These are phyloP conservation scores for Euzetes globulus DNA, from an alignment of 2,888 invertebrate genomes.

Conservation along the genomic window DNA sequence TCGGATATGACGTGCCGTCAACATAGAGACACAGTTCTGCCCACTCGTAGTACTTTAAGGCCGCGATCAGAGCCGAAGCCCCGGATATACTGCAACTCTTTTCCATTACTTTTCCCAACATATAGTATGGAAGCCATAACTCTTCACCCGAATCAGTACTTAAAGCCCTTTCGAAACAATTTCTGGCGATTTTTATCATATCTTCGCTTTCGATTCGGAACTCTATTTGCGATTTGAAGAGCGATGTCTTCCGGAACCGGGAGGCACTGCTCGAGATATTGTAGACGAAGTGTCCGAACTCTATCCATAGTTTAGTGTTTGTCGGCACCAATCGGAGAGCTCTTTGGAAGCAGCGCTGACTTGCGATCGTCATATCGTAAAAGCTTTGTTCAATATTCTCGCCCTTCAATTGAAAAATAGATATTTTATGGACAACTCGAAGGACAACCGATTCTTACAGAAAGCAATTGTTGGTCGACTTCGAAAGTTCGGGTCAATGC, in stretches of 20 bases:
- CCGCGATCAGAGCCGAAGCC: constrained; percentile 30
- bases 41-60: constrained; percentile 69
- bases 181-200: constrained; percentile 67
- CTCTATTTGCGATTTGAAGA: not conserved
- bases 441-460: constrained; percentile 49
- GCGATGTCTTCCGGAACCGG: not conserved
- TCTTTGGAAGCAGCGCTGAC: constrained; percentile 70
- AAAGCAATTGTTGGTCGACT: constrained; percentile 71
- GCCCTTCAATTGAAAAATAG: not conserved
- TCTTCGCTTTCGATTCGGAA: constrained; percentile 57
- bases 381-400: constrained; percentile 9
- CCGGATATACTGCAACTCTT: constrained; percentile 51
- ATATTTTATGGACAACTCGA: not conserved
- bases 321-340: constrained; percentile 64
- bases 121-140: constrained; percentile 84
- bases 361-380: constrained; percentile 46
- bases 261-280: constrained; percentile 83
- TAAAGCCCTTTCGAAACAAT: constrained; percentile 60
- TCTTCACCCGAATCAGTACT: constrained; percentile 60
- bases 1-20: constrained; percentile 73
- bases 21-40: constrained; percentile 68
- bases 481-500: constrained; percentile 60
- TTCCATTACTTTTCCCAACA: constrained; percentile 90
- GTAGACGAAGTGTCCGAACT: constrained; percentile 83
- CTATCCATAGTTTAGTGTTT: constrained; percentile 72